A percentile compares a stretch with the other conserved stretches of the same genome.
These are phyloP conservation scores for Mycetomoellerius zeteki DNA, from an alignment of 1,140 invertebrate genomes.

Conservation along the genomic window DNA sequence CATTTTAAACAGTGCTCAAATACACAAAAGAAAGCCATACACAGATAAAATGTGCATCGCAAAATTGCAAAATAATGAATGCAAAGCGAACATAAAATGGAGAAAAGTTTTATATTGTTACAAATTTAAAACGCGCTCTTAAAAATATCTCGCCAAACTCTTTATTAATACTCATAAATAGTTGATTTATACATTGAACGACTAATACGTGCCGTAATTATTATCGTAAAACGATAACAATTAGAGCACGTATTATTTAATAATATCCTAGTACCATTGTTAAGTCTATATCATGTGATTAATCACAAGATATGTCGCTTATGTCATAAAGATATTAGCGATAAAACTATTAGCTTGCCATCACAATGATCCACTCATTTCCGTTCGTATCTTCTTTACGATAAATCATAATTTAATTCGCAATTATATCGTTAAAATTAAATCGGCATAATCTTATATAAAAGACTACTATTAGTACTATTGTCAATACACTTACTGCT, in stretches of 20 bases:
- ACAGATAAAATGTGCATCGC: not conserved
- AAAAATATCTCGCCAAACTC: not conserved
- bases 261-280: not conserved
- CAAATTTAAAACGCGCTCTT: constrained; percentile 4
- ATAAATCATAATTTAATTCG: not conserved
- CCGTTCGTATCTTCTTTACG: not conserved
- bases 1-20: not conserved
- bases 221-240: constrained; percentile 12
- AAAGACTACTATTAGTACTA: not conserved
- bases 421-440: not conserved
- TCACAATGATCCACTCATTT: not conserved
- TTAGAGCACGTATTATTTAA: not conserved
- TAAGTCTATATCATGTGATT: not conserved
- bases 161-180: not conserved
- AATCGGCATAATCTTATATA: not conserved
- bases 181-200: not conserved
- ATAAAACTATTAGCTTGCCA: constrained; percentile 28
- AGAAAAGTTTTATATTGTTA: not conserved
- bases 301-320: constrained; percentile 9
- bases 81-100: not conserved
- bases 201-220: not conserved
- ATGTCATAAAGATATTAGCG: not conserved
- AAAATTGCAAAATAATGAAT: too few species aligned
- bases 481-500: not conserved
- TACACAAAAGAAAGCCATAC: not conserved